These are phyloP conservation scores for Andrena haemorrhoa DNA, from an alignment of 2,888 invertebrate species.

Conservation along the genomic window DNA sequence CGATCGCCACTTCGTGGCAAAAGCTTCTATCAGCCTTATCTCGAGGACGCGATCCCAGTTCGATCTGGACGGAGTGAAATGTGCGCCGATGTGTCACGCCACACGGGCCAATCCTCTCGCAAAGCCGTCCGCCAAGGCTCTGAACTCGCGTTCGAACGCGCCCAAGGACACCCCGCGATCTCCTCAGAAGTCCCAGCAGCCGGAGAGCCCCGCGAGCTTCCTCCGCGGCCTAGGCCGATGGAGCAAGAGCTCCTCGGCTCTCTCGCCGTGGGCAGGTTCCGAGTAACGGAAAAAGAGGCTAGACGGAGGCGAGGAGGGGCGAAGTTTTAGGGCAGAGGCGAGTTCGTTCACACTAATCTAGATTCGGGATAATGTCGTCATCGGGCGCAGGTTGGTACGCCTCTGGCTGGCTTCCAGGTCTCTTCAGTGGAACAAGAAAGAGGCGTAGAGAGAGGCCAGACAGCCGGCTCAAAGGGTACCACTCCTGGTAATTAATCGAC, in stretches of 20 bases:
- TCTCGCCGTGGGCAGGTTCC: not conserved
- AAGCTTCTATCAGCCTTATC: not conserved
- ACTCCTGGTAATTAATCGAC: constrained; percentile 61
- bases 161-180: not conserved
- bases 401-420: constrained; percentile 71
- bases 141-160: not conserved
- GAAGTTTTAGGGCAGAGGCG: constrained; percentile 51
- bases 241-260: not conserved
- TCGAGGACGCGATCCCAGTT: not conserved
- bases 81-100: not conserved
- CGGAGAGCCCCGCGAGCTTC: no score
- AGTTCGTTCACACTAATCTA: constrained; percentile 79
- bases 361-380: constrained; percentile 75
- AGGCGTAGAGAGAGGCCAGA: constrained; percentile 37
- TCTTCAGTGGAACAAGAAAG: constrained; percentile 51
- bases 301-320: constrained; percentile 10
- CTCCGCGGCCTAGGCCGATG: no score
- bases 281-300: constrained; percentile 19
- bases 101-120: not conserved
- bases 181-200: not conserved
- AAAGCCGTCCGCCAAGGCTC: not conserved
- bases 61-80: not conserved
- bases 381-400: constrained; percentile 54
- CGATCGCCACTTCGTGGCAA: not conserved
- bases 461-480: constrained; percentile 46